Evolutionary conservation across 2,888 invertebrate genomes (phyloP).

Genomic region (Lithophane ornitopus): DNA sequence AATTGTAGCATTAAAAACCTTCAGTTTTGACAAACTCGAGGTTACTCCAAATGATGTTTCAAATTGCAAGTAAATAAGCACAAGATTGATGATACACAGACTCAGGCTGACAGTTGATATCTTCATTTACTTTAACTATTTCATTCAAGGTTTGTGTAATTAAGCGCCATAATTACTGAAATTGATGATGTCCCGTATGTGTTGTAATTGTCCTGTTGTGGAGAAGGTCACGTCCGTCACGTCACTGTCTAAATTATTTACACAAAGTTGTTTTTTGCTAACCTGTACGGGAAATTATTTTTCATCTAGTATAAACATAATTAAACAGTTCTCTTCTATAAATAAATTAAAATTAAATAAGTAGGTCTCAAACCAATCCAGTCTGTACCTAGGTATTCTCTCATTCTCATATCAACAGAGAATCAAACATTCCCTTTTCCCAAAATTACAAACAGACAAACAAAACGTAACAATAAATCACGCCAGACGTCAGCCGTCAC

Average conservation of each 20-base stretch:
- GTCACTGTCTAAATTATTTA: neutral
- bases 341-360: neutral
- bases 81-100: slow-evolving; percentile 51
- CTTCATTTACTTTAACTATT: slow-evolving; percentile 48
- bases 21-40: slow-evolving; percentile 27
- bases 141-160: slow-evolving; percentile 56
- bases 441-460: slow-evolving; percentile 52
- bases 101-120: slow-evolving; percentile 38
- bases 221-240: slow-evolving; percentile 6
- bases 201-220: slow-evolving; percentile 20
- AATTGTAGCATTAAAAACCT: slow-evolving; percentile 1
- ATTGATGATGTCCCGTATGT: slow-evolving; percentile 43
- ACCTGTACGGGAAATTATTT: neutral
- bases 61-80: slow-evolving; percentile 38
- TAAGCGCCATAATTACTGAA: slow-evolving; percentile 46
- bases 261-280: neutral
- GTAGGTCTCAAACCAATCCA: neutral
- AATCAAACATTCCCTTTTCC: neutral
- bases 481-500: slow-evolving; percentile 53
- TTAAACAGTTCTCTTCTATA: too few species aligned
- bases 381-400: neutral
- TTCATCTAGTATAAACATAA: neutral
- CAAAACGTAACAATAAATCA: slow-evolving; percentile 66
- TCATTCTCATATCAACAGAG: neutral
- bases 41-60: slow-evolving; percentile 22